These are phyloP conservation scores for Torymus aiolomorphi DNA, from an alignment of 2,888 invertebrate genomes.

Conservation along the genomic window DNA sequence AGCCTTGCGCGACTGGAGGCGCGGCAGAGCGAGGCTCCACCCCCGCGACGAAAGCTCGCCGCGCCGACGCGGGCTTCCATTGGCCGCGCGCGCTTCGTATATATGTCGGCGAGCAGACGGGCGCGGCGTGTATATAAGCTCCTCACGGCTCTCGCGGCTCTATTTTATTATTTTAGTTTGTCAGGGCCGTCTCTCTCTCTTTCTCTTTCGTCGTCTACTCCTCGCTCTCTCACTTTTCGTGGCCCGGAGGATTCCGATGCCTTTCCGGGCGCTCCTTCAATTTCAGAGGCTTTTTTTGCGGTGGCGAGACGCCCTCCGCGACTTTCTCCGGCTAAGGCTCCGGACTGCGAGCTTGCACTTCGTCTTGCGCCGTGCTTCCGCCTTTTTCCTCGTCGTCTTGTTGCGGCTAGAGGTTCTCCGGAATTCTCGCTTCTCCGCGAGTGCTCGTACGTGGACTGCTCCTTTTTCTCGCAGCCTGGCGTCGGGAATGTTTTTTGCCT, in stretches of 20 bases:
- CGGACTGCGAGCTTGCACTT: too few species aligned
- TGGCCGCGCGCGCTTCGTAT: not conserved
- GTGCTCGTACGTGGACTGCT: too few species aligned
- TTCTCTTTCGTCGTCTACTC: not conserved
- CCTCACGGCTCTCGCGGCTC: constrained; percentile 8
- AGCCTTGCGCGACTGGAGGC: not conserved
- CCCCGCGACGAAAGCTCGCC: not conserved
- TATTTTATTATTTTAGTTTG: constrained; percentile 46
- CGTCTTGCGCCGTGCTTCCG: too few species aligned
- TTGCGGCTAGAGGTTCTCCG: too few species aligned
- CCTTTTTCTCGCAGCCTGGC: too few species aligned
- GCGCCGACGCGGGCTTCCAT: not conserved
- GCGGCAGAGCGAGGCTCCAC: constrained; percentile 27
- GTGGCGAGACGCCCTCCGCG: too few species aligned
- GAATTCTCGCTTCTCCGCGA: too few species aligned
- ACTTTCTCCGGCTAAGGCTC: too few species aligned
- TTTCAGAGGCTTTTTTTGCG: constrained; percentile 5
- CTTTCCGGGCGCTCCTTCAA: constrained; percentile 30
- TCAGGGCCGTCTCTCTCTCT: not conserved
- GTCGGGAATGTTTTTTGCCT: too few species aligned
- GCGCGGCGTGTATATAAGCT: constrained; percentile 18
- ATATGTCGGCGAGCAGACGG: not conserved
- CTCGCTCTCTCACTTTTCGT: not conserved
- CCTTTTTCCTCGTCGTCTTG: too few species aligned
- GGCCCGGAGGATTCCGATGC: constrained; percentile 5